phyloP scores from a whole-genome alignment of 2,797 vertebrate species.

The Halcyon chelicuti region DNA sequence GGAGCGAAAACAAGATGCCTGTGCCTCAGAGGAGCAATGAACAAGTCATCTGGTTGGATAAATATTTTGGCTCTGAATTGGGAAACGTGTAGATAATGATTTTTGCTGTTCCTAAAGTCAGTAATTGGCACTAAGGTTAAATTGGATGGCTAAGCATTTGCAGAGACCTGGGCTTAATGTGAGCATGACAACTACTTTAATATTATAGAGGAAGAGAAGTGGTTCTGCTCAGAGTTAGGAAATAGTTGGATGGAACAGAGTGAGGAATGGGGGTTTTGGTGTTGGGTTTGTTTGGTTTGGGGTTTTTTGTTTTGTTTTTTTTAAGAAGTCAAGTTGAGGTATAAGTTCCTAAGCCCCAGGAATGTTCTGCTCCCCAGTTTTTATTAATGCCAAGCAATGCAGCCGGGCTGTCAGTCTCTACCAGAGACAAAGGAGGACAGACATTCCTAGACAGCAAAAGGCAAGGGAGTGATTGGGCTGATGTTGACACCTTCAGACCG shows the following conservation, averaged over 20 bases:
- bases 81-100: not conserved
- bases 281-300: not conserved
- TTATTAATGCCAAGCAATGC: not conserved
- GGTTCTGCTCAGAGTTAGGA: not conserved
- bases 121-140: not conserved
- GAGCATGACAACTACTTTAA: not conserved
- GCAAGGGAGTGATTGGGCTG: not conserved
- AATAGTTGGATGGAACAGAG: not conserved
- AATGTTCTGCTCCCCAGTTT: not conserved
- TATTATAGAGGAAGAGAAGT: not conserved
- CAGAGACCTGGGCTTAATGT: not conserved
- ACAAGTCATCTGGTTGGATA: not conserved
- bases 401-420: not conserved
- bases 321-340: not conserved
- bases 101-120: not conserved
- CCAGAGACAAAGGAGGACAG: not conserved
- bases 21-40: not conserved
- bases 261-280: not conserved
- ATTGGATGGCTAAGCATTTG: not conserved
- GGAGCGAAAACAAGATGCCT: not conserved
- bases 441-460: conserved; percentile 39
- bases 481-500: not conserved
- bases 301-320: not conserved
- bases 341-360: not conserved
- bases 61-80: not conserved